Base-by-base conservation (phyloP, 2,113 vertebrate genomes). In the Serinus canaria region DNA sequence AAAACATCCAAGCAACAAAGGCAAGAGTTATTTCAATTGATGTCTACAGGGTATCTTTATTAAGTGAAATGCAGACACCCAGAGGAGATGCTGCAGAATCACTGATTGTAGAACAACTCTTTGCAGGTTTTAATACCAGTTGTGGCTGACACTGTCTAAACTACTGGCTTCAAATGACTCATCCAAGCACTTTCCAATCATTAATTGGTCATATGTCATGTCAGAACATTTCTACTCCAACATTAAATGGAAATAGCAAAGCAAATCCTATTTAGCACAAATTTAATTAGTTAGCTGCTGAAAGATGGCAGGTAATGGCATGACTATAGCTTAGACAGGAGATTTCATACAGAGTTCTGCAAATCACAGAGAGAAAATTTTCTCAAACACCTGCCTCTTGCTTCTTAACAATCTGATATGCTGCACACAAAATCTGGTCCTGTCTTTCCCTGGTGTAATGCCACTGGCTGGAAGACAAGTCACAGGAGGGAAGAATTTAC, bases 101-200 rank as follows among this genome's bases (percentile, higher is more conserved):
- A 28, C 37, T 58, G 75, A 75, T 4, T 22, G 21, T 27, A 39
- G 46, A 93, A 88, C 35, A 66, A 63, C 49, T 66, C 80, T 84
- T 84, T 43, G 50, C 35, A 89, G 64, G 80, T 82, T 94, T 91
- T 78, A 49, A 64, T 91, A 84, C 56, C 28, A 44, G 58, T 18
- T 72, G 67, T 28, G 56, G 50, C 70, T 92, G 83, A 84, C 74
- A 50, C 39, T 37, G 78, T 91, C 77, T 94, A 90, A 92, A 55
- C 77, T 56, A 68, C 76, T 80, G 49, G 31, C 77, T 97, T 93
- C 63, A 49, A 81, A 92, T 91, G 69, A 92, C 46, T 97, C 83
- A 88, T 52, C 49, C 68, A 73, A 90, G 86, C 62, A 75, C 52
- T 92, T 93, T 74, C 64, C 55, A 81, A 47, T 63, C 82, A 95